These are phyloP conservation scores for Plutella xylostella DNA, from an alignment of 2,888 invertebrate genomes.

Conservation along the genomic window DNA sequence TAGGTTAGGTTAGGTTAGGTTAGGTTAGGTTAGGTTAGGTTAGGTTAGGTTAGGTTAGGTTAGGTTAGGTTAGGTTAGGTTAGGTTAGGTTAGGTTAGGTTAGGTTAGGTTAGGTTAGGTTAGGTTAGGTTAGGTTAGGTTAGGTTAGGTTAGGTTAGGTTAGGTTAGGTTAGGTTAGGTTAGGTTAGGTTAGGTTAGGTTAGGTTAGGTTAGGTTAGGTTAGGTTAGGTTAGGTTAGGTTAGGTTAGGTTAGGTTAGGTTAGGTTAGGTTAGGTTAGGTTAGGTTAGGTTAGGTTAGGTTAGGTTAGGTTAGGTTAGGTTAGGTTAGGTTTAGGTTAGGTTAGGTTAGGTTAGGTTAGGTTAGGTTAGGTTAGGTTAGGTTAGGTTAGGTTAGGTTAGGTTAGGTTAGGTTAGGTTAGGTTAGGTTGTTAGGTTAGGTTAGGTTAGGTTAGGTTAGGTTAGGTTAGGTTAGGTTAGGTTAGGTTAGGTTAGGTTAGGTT, in stretches of 20 bases:
- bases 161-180: slow-evolving; percentile 8
- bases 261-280: slow-evolving; percentile 6
- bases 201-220: slow-evolving; percentile 10
- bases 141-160: no score
- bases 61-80: no score
- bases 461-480: slow-evolving; percentile 1
- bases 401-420: slow-evolving; percentile 1
- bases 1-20: no score
- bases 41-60: no score
- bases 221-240: slow-evolving; percentile 9
- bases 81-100: no score
- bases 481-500: slow-evolving; percentile 1
- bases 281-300: slow-evolving; percentile 6
- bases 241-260: slow-evolving; percentile 7
- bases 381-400: slow-evolving; percentile 1
- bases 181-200: slow-evolving; percentile 10
- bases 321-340: no score
- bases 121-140: no score
- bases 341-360: slow-evolving; percentile 1
- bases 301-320: slow-evolving; percentile 2
- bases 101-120: no score
- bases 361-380: slow-evolving; percentile 1
- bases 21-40: no score
- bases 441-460: slow-evolving; percentile 1
- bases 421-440: no score